Conservation (phyloP, 2,888 invertebrate species). For the Erebia epiphron region DNA sequence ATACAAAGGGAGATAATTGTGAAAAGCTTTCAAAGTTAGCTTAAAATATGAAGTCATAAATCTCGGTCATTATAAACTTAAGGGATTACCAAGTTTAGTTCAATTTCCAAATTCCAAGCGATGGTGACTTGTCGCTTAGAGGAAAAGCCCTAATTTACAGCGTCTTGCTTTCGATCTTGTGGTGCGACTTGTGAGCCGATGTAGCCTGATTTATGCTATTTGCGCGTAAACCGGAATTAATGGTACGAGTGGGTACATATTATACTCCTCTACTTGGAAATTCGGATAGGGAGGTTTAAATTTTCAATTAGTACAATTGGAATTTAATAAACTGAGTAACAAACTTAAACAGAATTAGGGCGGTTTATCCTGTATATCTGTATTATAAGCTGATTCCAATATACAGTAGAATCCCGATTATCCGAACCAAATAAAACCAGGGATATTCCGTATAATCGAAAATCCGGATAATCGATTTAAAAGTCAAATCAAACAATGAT, state of each 20-base stretch:
- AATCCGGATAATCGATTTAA: too few species aligned
- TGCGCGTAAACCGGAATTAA: conserved; percentile 81
- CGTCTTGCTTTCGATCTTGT: conserved; percentile 62
- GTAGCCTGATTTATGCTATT: conserved; percentile 81
- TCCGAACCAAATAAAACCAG: background rate
- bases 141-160: conserved; percentile 39
- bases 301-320: background rate
- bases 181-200: conserved; percentile 62
- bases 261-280: conserved; percentile 78
- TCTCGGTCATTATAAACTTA: conserved; percentile 20
- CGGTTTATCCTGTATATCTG: too few species aligned
- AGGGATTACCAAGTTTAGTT: conserved; percentile 47
- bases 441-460: too few species aligned
- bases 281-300: conserved; percentile 51
- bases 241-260: conserved; percentile 63
- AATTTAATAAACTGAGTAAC: background rate
- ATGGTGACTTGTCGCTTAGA: conserved; percentile 49
- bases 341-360: background rate
- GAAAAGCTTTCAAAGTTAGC: conserved; percentile 5
- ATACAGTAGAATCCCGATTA: conserved; percentile 8
- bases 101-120: conserved; percentile 61
- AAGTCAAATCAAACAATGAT: too few species aligned
- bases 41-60: conserved; percentile 12
- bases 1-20: background rate
- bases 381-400: too few species aligned